Percentiles rank a stretch among this genome's conserved stretches.
phyloP scores from a whole-genome alignment of 2,113 vertebrate genomes.

The Lampris megalopsis region DNA sequence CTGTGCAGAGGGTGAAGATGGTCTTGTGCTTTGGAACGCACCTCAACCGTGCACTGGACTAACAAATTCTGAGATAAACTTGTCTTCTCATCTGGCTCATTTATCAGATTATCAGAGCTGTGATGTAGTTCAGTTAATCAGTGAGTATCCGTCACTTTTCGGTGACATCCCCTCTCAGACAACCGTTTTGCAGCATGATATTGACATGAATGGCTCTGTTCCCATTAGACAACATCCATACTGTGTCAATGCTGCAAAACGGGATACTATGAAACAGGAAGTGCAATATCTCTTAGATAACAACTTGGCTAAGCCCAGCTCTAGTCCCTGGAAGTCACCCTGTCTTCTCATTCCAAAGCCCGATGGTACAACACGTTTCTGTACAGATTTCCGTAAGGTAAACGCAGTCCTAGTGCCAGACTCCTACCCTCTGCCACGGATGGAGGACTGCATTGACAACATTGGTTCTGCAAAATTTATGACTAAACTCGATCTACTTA shows the following conservation, averaged over 20 bases:
- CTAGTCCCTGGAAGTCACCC: too few relatives aligned
- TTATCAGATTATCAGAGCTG: too few relatives aligned
- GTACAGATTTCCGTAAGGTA: background rate
- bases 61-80: background rate
- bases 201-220: background rate
- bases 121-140: background rate
- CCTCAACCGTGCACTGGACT: background rate
- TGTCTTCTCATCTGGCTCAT: too few relatives aligned
- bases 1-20: too few relatives aligned
- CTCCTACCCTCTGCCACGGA: too few relatives aligned
- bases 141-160: background rate
- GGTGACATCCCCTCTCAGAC: background rate
- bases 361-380: background rate
- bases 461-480: background rate
- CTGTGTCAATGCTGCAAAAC: background rate
- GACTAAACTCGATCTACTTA: constrained; percentile 1
- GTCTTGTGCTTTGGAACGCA: too few relatives aligned
- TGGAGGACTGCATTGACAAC: too few relatives aligned
- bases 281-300: background rate
- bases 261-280: background rate
- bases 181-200: background rate
- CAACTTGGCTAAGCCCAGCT: background rate
- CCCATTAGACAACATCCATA: background rate
- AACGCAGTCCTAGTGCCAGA: too few relatives aligned
- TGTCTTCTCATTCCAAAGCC: too few relatives aligned